Conservation (phyloP, 1,140 invertebrate species). For the Cyclina sinensis region DNA sequence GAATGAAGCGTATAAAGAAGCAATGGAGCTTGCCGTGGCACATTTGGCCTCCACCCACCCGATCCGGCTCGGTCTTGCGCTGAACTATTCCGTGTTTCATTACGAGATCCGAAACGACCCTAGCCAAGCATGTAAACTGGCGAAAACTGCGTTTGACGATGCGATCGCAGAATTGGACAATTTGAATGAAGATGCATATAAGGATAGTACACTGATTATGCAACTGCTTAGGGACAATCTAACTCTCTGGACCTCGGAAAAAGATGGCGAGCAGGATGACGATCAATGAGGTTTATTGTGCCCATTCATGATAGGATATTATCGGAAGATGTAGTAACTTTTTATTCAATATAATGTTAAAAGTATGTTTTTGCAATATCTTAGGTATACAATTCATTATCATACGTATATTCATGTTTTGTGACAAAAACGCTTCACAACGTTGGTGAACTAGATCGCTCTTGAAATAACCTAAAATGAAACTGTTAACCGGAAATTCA, state of each 20-base stretch:
- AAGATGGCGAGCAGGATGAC: constrained; percentile 31
- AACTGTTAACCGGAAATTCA: too few relatives aligned
- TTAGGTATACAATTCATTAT: not conserved
- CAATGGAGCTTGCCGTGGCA: constrained; percentile 98
- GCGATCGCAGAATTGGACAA: constrained; percentile 99
- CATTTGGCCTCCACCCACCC: constrained; percentile 99
- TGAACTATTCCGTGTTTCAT: constrained; percentile 99
- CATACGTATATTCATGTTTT: too few relatives aligned
- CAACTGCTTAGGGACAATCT: constrained; percentile 99
- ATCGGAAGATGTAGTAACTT: not conserved
- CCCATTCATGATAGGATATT: constrained; percentile 26
- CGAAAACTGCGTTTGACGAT: constrained; percentile 99
- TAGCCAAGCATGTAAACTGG: constrained; percentile 98
- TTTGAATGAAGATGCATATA: constrained; percentile 99
- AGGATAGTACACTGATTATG: constrained; percentile 99
- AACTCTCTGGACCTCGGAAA: constrained; percentile 88
- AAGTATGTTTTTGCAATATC: not conserved
- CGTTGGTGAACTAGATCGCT: too few relatives aligned
- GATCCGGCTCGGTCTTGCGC: constrained; percentile 98
- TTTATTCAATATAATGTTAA: not conserved
- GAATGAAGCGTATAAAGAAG: constrained; percentile 99
- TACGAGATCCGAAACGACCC: constrained; percentile 99
- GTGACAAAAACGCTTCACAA: too few relatives aligned
- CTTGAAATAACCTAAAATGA: too few relatives aligned
- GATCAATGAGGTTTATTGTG: not conserved